A percentile compares a stretch with the other conserved stretches of the same genome.
phyloP scores from a whole-genome alignment of 2,113 vertebrate genomes.

The Phrynosoma blainvillii region DNA sequence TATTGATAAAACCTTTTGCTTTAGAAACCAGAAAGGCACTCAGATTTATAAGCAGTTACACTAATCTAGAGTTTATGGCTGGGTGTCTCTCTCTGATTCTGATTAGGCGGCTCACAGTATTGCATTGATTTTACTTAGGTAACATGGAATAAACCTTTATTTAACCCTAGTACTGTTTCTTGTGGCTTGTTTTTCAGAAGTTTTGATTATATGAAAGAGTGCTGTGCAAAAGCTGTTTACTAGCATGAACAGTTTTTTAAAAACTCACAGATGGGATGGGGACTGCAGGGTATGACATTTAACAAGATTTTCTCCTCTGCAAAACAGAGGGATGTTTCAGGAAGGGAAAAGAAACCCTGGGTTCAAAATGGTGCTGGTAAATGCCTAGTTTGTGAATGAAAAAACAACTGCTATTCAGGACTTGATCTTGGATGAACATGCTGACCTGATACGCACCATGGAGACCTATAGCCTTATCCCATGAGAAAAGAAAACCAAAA shows the following conservation, averaged over 20 bases:
- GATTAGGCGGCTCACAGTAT: slow-evolving; percentile 46
- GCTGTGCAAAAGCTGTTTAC: background rate
- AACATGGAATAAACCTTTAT: slow-evolving; percentile 60
- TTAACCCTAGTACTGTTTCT: slow-evolving; percentile 38
- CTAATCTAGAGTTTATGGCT: slow-evolving; percentile 35
- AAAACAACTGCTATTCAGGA: no score
- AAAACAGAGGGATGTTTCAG: background rate
- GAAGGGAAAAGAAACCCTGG: background rate
- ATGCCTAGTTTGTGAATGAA: no score
- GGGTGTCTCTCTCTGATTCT: slow-evolving; percentile 25
- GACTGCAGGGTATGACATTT: background rate
- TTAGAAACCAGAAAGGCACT: slow-evolving; percentile 38
- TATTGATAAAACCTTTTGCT: slow-evolving; percentile 39
- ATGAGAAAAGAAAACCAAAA: no score
- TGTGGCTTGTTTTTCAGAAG: slow-evolving; percentile 61
- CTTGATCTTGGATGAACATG: no score
- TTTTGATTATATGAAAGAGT: background rate
- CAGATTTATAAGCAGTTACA: slow-evolving; percentile 46
- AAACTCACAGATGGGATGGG: background rate
- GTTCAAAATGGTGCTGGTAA: no score
- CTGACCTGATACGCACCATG: no score
- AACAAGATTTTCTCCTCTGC: background rate
- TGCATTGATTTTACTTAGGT: slow-evolving; percentile 49
- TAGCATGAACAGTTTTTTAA: background rate
- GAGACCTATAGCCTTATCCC: no score